Percentiles rank a stretch among this genome's conserved stretches.
Conservation (phyloP, 2,888 invertebrate species). For the Pedicia rivosa region DNA sequence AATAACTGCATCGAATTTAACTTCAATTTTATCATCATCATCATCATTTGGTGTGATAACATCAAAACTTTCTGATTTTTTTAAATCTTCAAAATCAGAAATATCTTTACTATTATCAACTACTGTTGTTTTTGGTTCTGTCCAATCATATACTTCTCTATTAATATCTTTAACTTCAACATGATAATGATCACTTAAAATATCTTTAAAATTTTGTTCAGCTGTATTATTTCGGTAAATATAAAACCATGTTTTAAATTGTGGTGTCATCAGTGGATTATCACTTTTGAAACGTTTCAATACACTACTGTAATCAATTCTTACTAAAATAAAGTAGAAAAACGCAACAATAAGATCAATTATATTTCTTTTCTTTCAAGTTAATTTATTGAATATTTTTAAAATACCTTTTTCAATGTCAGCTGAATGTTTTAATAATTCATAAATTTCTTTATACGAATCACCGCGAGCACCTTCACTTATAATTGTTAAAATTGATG, state of each 20-base stretch:
- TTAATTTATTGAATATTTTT: background rate
- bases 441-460: constrained; percentile 39
- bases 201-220: constrained; percentile 40
- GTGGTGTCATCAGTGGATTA: constrained; percentile 33
- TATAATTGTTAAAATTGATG: constrained; percentile 42
- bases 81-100: constrained; percentile 28
- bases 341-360: too few relatives aligned
- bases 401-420: constrained; percentile 20
- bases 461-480: constrained; percentile 45
- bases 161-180: constrained; percentile 40
- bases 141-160: constrained; percentile 21
- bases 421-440: constrained; percentile 38
- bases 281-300: constrained; percentile 13
- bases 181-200: constrained; percentile 39
- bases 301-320: constrained; percentile 7
- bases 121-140: constrained; percentile 18
- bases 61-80: constrained; percentile 16
- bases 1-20: too few relatives aligned
- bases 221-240: constrained; percentile 48
- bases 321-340: constrained; percentile 4
- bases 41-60: constrained; percentile 6
- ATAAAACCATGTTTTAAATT: constrained; percentile 49
- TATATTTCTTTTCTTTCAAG: too few relatives aligned
- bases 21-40: constrained; percentile 1
- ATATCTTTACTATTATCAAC: constrained; percentile 28